Evolutionary conservation across 2,797 vertebrate species (phyloP), one percentile per base, ranked within the genome.

Genomic region (Echiichthys vipera): DNA sequence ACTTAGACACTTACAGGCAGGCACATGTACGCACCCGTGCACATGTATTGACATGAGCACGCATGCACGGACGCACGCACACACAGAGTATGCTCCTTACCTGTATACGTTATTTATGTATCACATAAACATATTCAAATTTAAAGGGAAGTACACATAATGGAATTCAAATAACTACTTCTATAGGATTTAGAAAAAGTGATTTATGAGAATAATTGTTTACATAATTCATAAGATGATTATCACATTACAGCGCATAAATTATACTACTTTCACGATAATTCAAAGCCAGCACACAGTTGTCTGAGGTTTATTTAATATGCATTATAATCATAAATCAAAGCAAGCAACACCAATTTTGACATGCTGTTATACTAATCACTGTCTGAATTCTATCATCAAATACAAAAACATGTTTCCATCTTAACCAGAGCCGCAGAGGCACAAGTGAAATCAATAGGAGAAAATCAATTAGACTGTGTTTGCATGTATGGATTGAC

Each of bases 401-500:
- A 87, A 89, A 89, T 54, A 86, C 79, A 82, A 84, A 89, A 61
- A 43, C 81, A 73, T 87, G 87, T 81, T 88, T 86, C 73, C 61
- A 1, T 87, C 85, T 89, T 91, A 89, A 92, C 87, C 84, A 88
- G 78, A 87, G 80, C 70, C 36, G 51, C 78, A 50, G 58, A 82
- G 82, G 78, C 76, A 58, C 70, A 15, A 40, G 83, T 42, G 78
- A 55, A 91, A 93, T 93, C 93, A 90, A 92, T 93, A 73, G 86
- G 80, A 73, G 79, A 91, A 94, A 94, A 94, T 94, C 93, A 87
- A 92, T 92, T 91, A 92, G 85, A 91, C 83, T 91, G 84, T 91
- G 92, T 93, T 93, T 93, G 93, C 89, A 90, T 91, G 90, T 94
- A 92, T 92, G 84, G 92, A 92, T 92, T 79, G 92, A 92, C 90